Conservation (phyloP, 92 coral and sea anemone species). For the Porites rus region DNA sequence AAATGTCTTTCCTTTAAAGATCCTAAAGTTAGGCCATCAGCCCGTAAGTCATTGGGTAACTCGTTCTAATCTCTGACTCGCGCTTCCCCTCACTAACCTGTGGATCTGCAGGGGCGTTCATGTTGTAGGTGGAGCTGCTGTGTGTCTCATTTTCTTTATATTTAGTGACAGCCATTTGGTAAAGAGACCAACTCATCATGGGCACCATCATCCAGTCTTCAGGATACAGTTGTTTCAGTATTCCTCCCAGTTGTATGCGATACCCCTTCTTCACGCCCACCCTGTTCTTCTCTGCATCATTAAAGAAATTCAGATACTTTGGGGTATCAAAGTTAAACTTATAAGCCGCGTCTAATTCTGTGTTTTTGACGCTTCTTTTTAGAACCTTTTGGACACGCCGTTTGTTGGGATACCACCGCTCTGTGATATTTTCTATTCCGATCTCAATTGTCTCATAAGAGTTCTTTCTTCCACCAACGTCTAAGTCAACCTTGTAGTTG, state of each 20-base stretch:
- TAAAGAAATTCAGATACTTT: conserved; percentile 83
- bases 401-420: conserved; percentile 70
- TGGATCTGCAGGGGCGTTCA: conserved; percentile 73
- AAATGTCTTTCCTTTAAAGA: too few relatives aligned
- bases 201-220: conserved; percentile 84
- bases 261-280: conserved; percentile 86
- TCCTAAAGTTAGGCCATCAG: too few relatives aligned
- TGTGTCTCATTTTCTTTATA: conserved; percentile 79
- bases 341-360: conserved; percentile 86
- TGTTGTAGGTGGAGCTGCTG: conserved; percentile 87
- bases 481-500: conserved; percentile 88
- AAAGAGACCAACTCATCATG: conserved; percentile 82
- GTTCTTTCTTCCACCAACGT: conserved; percentile 76
- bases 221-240: conserved; percentile 81
- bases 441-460: conserved; percentile 81
- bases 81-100: conserved; percentile 25
- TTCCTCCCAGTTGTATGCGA: conserved; percentile 80
- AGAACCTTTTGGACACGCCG: conserved; percentile 80
- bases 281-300: conserved; percentile 65
- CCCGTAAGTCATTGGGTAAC: not conserved
- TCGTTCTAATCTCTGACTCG: not conserved
- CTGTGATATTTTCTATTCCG: conserved; percentile 78
- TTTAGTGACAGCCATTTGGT: conserved; percentile 90
- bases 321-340: conserved; percentile 88
- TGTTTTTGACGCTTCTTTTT: conserved; percentile 71